Evolutionary conservation across 2,888 invertebrate genomes (phyloP), one percentile per base, ranked within the genome.

Genomic region (Drosophila neoperkinsi): DNA sequence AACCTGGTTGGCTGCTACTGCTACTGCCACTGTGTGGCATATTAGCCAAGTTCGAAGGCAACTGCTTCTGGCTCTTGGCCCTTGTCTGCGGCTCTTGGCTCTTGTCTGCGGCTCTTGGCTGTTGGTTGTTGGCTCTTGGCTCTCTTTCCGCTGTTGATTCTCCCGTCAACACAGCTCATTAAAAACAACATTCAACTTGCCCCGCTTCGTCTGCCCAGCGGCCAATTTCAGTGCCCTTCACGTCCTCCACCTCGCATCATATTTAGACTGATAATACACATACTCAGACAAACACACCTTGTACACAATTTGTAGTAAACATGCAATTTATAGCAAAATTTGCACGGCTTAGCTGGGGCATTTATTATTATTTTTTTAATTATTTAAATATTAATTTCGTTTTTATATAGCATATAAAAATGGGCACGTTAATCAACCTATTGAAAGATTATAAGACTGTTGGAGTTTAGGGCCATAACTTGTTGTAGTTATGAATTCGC

Each of bases 81-180:
- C 46, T 13, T 46, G 21, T 43, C 43, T 13, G 21, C 21, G 21
- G 13, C 43, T 21, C 7, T 21, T 21, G 21, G 21, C 13, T 11
- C 21, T 21, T n/a, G 34, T 36, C 34, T 36, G 16, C 13, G 34
- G 34, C 34, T 34, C 16, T 36, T 38, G 11, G 11, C 21, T 43
- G 21, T 21, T 43, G 21, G 11, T 21, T 43, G 21, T 11, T 21
- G 5, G 9, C 38, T 21, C 5, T 11, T 43, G 5, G 11, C 30
- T 30, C 25, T 41, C 21, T 57, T 57, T 61, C 49, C 66, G 73
- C 68, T 56, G 77, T 67, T 59, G 81, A 65, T 65, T 77, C 81
- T 77, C 78, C 52, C 68, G 78, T 68, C 81, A 81, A 77, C 79
- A 70, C 52, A 71, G 71, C 84, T 90, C 84, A 84, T 84, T 90